Conservation (phyloP, 2,113 vertebrate genomes). For the Phocoena sinus region DNA sequence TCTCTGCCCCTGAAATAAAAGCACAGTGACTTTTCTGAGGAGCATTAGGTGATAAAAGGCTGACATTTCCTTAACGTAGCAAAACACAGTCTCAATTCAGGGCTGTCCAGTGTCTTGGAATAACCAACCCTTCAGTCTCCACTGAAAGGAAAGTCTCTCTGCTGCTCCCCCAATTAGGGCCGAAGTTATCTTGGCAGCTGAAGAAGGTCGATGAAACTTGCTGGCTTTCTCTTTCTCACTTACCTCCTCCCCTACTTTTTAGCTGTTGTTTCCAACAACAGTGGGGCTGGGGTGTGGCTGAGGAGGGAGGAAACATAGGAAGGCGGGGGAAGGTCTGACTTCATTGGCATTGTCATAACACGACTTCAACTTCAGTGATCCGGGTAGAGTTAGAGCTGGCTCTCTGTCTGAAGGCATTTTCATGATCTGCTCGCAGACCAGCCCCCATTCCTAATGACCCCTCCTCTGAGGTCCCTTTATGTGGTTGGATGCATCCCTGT, state of each 20-base stretch:
- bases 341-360: background rate
- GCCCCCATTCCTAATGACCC: rapidly evolving
- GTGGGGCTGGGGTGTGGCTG: background rate
- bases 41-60: background rate
- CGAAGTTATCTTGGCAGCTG: background rate
- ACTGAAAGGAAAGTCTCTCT: background rate
- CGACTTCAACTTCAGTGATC: background rate
- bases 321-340: background rate
- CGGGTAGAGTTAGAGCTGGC: background rate
- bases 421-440: background rate
- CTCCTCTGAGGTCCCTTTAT: background rate
- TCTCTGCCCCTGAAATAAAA: background rate
- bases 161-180: rapidly evolving
- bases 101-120: background rate
- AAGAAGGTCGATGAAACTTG: no score
- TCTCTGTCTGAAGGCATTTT: background rate
- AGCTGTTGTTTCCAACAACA: background rate
- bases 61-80: background rate
- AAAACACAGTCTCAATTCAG: background rate
- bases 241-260: background rate
- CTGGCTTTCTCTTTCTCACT: background rate
- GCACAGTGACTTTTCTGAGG: background rate
- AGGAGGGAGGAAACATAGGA: background rate
- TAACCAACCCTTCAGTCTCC: background rate
- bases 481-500: background rate